These are phyloP conservation scores for Uropsilus gracilis DNA, from an alignment of 2,113 vertebrate species.

Conservation along the genomic window DNA sequence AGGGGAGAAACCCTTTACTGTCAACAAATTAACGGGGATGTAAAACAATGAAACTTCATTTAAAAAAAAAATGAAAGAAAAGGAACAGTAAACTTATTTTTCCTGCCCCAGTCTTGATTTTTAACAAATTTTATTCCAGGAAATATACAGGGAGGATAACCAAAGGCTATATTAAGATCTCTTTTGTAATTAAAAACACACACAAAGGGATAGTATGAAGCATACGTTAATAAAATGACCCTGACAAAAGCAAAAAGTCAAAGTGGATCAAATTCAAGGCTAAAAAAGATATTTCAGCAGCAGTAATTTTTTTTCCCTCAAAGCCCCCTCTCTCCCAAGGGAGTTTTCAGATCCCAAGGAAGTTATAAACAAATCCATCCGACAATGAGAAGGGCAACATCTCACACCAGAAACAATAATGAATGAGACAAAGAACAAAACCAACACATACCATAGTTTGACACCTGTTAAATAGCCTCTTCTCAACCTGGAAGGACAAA, in stretches of 20 bases:
- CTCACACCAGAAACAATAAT: conserved; percentile 45
- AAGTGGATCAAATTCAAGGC: not conserved
- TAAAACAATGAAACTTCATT: too few species aligned
- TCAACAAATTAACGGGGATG: too few species aligned
- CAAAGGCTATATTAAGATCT: not conserved
- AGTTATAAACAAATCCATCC: not conserved
- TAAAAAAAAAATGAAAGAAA: not conserved
- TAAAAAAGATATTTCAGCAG: not conserved
- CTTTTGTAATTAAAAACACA: conserved; percentile 22
- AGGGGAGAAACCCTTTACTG: too few species aligned
- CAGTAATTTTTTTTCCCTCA: not conserved
- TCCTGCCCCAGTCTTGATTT: not conserved
- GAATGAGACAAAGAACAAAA: conserved; percentile 34
- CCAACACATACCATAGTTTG: conserved; percentile 35
- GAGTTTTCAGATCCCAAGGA: not conserved
- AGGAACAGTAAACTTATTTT: not conserved
- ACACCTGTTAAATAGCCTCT: conserved; percentile 1
- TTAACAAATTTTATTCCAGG: conserved; percentile 36
- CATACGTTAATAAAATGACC: not conserved
- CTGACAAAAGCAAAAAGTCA: not conserved
- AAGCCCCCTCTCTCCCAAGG: not conserved
- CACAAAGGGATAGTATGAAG: not conserved
- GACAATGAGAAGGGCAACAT: not conserved
- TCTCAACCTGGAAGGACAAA: conserved; percentile 47
- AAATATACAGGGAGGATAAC: not conserved